These are phyloP conservation scores for Leptopilina drosophilae DNA, from an alignment of 2,888 invertebrate genomes.

Conservation along the genomic window DNA sequence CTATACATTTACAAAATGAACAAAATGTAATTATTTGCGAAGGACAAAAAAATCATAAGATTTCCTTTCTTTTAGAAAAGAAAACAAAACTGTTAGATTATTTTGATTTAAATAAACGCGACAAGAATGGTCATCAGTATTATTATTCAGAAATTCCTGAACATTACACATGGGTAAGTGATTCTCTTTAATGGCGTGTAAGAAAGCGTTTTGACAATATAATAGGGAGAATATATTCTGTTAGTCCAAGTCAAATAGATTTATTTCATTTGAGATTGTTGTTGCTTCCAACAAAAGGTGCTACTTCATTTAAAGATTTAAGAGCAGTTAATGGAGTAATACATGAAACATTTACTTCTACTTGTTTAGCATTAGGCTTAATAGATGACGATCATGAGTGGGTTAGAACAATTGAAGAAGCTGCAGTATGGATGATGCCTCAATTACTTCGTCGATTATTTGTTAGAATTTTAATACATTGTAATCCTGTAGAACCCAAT, in stretches of 20 bases:
- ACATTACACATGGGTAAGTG: background rate
- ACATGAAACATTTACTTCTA: constrained; percentile 61
- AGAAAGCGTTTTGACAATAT: constrained; percentile 49
- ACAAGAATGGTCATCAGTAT: too few relatives aligned
- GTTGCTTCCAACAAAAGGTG: constrained; percentile 62
- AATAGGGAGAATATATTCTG: constrained; percentile 63
- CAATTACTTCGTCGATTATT: constrained; percentile 65
- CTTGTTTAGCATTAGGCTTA: constrained; percentile 59
- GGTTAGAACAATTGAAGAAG: constrained; percentile 42
- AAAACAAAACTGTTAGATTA: too few relatives aligned
- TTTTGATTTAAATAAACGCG: too few relatives aligned
- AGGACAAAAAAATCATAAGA: too few relatives aligned
- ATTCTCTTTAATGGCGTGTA: constrained; percentile 41
- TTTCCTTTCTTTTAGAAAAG: too few relatives aligned
- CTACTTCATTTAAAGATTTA: constrained; percentile 63
- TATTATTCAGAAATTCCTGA: too few relatives aligned
- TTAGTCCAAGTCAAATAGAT: constrained; percentile 62
- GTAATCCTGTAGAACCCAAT: constrained; percentile 51
- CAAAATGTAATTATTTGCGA: too few relatives aligned
- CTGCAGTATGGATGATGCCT: constrained; percentile 45
- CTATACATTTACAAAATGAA: too few relatives aligned
- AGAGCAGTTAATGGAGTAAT: constrained; percentile 61
- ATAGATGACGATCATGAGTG: constrained; percentile 49
- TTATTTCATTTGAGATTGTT: constrained; percentile 59
- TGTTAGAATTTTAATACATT: constrained; percentile 62